Evolutionary conservation across 1,140 invertebrate genomes (phyloP).

Genomic region (Drosophila sproati): DNA sequence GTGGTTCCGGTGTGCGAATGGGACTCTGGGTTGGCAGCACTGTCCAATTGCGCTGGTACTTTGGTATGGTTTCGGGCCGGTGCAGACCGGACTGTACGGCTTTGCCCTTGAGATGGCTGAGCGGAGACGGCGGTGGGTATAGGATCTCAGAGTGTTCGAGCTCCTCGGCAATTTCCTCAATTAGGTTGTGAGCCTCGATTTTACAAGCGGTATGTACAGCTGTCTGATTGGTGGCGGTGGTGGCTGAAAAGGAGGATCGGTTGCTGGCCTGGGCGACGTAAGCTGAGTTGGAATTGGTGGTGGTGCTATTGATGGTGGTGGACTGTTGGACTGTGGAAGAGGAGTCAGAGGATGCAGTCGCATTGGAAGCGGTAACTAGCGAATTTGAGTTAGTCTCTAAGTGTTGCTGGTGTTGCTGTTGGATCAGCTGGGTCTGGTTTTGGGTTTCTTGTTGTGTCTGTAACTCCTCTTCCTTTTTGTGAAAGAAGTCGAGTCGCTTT

Average conservation of each 20-base stretch:
- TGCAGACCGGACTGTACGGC: slow-evolving; percentile 85
- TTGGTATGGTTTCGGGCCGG: slow-evolving; percentile 86
- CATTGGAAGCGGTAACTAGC: slow-evolving; percentile 63
- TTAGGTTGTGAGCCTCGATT: slow-evolving; percentile 66
- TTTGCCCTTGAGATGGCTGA: slow-evolving; percentile 81
- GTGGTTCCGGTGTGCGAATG: slow-evolving; percentile 85
- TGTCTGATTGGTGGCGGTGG: slow-evolving; percentile 20
- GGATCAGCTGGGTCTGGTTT: slow-evolving; percentile 31
- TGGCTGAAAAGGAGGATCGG: slow-evolving; percentile 33
- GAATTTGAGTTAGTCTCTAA: slow-evolving; percentile 44
- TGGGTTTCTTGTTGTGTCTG: slow-evolving; percentile 37
- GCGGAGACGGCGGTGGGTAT: slow-evolving; percentile 80
- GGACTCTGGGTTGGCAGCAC: slow-evolving; percentile 85
- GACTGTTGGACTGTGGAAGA: slow-evolving; percentile 82
- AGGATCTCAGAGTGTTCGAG: slow-evolving; percentile 76
- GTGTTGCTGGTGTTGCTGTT: slow-evolving; percentile 19
- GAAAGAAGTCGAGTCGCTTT: slow-evolving; percentile 73
- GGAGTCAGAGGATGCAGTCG: slow-evolving; percentile 73
- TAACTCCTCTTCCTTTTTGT: slow-evolving; percentile 79
- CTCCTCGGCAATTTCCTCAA: slow-evolving; percentile 76
- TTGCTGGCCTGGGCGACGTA: slow-evolving; percentile 36
- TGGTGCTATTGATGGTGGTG: slow-evolving; percentile 40
- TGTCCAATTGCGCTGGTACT: slow-evolving; percentile 87
- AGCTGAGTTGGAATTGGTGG: slow-evolving; percentile 27
- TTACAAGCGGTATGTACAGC: slow-evolving; percentile 50